These are phyloP conservation scores for Saccostrea glomerata DNA, from an alignment of 1,140 invertebrate species.

Conservation along the genomic window DNA sequence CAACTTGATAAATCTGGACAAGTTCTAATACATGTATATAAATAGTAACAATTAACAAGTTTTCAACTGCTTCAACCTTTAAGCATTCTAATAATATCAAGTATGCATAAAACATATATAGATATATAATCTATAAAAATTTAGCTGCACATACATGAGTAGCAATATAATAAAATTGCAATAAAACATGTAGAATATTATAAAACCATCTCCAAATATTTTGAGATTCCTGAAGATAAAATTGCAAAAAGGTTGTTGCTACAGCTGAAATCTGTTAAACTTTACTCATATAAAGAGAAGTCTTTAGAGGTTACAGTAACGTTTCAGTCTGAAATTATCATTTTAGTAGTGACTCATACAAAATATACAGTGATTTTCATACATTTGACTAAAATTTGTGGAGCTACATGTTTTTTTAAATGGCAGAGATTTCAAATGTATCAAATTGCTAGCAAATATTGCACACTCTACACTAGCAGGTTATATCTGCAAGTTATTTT, in stretches of 20 bases:
- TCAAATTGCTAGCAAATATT: background rate
- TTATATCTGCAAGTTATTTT: background rate
- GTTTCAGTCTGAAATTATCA: conserved; percentile 9
- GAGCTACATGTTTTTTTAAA: background rate
- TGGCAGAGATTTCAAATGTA: conserved; percentile 20
- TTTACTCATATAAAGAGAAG: background rate
- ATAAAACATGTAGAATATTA: background rate
- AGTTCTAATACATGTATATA: background rate
- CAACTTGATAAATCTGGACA: conserved; percentile 1
- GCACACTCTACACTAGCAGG: conserved; percentile 13
- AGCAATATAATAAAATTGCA: background rate
- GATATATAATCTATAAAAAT: background rate
- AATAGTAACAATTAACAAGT: conserved; percentile 24
- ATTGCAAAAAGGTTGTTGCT: conserved; percentile 8
- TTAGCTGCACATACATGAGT: conserved; percentile 20
- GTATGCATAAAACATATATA: conserved; percentile 14
- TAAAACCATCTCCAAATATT: background rate
- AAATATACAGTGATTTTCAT: background rate
- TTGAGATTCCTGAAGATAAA: background rate
- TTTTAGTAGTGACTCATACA: conserved; percentile 14
- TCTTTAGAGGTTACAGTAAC: background rate
- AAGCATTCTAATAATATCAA: conserved; percentile 21
- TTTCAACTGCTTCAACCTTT: conserved; percentile 24
- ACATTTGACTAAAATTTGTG: background rate
- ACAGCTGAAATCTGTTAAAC: background rate